Evolutionary conservation across 2,113 vertebrate species (phyloP).

Genomic region (Mustela lutreola): DNA sequence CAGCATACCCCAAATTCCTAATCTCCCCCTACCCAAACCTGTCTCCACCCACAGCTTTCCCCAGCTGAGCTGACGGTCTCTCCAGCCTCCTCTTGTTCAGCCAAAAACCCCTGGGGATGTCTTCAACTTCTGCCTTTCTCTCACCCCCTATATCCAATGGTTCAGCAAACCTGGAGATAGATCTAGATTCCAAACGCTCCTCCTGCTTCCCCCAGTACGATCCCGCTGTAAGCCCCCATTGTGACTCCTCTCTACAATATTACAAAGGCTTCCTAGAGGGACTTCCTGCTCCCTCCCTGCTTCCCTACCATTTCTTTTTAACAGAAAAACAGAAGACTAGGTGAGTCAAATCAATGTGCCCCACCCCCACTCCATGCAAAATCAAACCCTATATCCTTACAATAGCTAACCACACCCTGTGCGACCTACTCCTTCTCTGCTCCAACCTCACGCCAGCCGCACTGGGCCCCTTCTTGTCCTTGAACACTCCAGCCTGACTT

Average conservation of each 20-base stretch:
- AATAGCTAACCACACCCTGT: background rate
- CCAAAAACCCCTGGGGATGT: background rate
- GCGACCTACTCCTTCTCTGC: background rate
- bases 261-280: background rate
- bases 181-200: background rate
- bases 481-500: background rate
- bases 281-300: background rate
- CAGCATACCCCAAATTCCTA: slow-evolving; percentile 8
- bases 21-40: slow-evolving; percentile 37
- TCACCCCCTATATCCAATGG: background rate
- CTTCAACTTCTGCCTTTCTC: background rate
- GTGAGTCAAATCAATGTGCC: background rate
- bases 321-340: background rate
- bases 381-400: background rate
- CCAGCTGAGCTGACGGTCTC: background rate
- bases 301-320: background rate
- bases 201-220: background rate
- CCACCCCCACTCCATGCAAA: background rate
- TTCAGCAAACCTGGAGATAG: background rate
- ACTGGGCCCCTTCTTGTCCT: background rate
- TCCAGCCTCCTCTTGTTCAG: background rate
- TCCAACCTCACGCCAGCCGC: background rate
- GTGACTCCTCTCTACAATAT: background rate
- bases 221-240: background rate
- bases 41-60: slow-evolving; percentile 31